These are phyloP conservation scores for Callionymus lyra DNA, from an alignment of 2,113 vertebrate species.

Conservation along the genomic window DNA sequence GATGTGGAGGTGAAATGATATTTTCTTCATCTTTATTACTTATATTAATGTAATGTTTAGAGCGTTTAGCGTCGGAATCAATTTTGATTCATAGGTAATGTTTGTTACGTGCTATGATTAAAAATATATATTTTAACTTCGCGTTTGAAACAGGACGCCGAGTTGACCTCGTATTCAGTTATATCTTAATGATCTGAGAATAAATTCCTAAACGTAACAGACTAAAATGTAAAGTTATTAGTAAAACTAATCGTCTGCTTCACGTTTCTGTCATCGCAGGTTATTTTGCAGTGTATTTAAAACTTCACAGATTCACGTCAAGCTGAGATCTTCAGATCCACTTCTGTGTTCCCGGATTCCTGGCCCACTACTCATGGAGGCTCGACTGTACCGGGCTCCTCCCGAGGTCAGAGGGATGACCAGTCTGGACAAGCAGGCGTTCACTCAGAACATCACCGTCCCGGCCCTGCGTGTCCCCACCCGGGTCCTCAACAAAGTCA, in stretches of 20 bases:
- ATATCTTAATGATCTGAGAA: too few species aligned
- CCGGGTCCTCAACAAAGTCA: slow-evolving; percentile 64
- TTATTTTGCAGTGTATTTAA: slow-evolving; percentile 21
- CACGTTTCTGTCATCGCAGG: slow-evolving; percentile 20
- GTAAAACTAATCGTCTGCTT: too few species aligned
- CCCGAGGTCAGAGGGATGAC: slow-evolving; percentile 84
- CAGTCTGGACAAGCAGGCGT: slow-evolving; percentile 76
- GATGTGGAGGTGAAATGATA: slow-evolving; percentile 52
- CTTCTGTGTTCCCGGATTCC: background rate
- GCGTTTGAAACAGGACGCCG: too few species aligned
- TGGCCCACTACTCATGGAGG: slow-evolving; percentile 47
- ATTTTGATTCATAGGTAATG: too few species aligned
- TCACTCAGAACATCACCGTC: slow-evolving; percentile 75
- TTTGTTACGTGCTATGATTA: too few species aligned
- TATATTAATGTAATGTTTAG: background rate
- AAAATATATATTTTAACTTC: too few species aligned
- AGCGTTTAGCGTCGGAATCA: too few species aligned
- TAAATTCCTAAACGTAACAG: too few species aligned
- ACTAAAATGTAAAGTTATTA: too few species aligned
- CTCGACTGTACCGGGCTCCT: slow-evolving; percentile 67
- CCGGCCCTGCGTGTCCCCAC: slow-evolving; percentile 79
- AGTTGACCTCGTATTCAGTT: too few species aligned
- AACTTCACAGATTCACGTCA: slow-evolving; percentile 6
- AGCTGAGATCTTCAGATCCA: slow-evolving; percentile 1
- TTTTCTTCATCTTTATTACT: background rate